Percentiles rank a stretch among this genome's conserved stretches.
These are phyloP conservation scores for Drosophila yakuba DNA, from an alignment of 1,140 invertebrate genomes.

Conservation along the genomic window DNA sequence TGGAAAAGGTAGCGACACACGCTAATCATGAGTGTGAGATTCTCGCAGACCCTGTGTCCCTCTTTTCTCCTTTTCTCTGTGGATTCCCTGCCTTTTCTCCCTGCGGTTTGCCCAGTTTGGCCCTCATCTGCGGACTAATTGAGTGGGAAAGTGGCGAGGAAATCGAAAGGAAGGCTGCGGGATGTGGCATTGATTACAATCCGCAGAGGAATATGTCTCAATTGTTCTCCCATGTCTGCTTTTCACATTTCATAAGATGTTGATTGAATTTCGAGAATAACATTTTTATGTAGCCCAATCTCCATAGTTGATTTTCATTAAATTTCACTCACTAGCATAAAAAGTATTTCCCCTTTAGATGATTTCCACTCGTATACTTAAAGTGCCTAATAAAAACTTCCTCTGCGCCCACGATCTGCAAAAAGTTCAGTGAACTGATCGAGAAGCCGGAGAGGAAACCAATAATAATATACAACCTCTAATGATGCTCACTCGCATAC, in stretches of 20 bases:
- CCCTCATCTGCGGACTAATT: slow-evolving; percentile 52
- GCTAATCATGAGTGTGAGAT: slow-evolving; percentile 63
- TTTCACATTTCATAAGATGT: not conserved
- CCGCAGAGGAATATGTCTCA: slow-evolving; percentile 8
- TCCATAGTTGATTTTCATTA: no score
- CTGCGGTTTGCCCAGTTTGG: slow-evolving; percentile 40
- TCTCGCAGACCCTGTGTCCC: slow-evolving; percentile 26
- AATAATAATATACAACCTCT: slow-evolving; percentile 67
- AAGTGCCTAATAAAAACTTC: slow-evolving; percentile 38
- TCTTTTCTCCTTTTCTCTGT: slow-evolving; percentile 1
- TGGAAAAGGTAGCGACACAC: slow-evolving; percentile 46
- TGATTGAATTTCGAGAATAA: not conserved
- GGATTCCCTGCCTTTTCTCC: not conserved
- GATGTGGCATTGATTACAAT: slow-evolving; percentile 31
- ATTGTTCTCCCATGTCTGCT: slow-evolving; percentile 3
- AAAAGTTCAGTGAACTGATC: slow-evolving; percentile 69
- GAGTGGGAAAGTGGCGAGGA: slow-evolving; percentile 52
- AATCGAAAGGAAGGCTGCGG: slow-evolving; percentile 44
- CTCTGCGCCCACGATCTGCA: slow-evolving; percentile 45
- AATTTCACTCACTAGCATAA: not conserved
- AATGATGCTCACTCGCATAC: slow-evolving; percentile 57
- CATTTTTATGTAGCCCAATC: no score
- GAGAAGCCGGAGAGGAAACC: slow-evolving; percentile 25
- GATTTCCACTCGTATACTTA: slow-evolving; percentile 20
- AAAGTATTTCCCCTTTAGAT: slow-evolving; percentile 2